Conservation (phyloP, 2,113 vertebrate species). For the Terrapene triunguis region DNA sequence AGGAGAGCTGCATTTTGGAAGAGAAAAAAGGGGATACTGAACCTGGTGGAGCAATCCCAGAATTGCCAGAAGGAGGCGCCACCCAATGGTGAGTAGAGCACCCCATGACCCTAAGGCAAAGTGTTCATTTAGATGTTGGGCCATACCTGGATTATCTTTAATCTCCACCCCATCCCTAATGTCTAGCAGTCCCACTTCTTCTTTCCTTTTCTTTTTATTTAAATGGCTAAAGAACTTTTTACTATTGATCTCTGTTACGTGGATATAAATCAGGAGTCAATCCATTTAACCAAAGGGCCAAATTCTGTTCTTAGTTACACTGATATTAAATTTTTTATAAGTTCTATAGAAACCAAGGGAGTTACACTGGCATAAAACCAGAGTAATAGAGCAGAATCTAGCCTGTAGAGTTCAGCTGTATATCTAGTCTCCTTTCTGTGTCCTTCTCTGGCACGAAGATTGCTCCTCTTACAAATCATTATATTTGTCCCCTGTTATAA, state of each 20-base stretch:
- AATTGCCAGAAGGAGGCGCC: neutral
- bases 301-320: neutral
- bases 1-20: neutral
- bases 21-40: neutral
- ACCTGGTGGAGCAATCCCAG: neutral
- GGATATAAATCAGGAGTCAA: neutral
- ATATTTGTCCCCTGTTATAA: conserved; percentile 24
- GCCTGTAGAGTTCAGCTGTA: neutral
- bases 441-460: neutral
- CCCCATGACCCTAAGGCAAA: neutral
- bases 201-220: neutral
- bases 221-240: neutral
- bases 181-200: neutral
- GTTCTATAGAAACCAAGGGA: neutral
- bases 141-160: neutral
- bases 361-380: neutral
- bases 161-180: neutral
- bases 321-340: neutral
- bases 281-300: neutral
- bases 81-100: neutral
- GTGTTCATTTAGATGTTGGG: neutral
- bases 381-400: neutral
- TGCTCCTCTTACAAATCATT: neutral
- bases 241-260: neutral
- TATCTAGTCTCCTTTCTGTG: neutral